Evolutionary conservation across 2,797 vertebrate genomes (phyloP), one percentile per base, ranked within the genome.

Genomic region (Galagoides demidoff): DNA sequence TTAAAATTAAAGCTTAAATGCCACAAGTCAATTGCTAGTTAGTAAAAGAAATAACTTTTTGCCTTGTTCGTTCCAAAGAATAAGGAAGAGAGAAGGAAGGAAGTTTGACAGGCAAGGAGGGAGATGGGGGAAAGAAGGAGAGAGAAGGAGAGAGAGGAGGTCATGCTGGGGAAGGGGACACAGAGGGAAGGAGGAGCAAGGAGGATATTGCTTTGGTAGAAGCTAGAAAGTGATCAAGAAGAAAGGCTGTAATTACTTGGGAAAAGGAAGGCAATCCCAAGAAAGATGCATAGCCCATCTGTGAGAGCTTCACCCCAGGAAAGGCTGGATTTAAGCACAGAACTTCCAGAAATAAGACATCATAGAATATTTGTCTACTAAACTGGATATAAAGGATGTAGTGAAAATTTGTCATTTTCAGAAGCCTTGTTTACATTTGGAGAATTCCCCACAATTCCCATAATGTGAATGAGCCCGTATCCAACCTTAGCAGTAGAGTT

Each of bases 21-120:
- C 61, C 70, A 70, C 22, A 88, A 78, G 70, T 85, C 37, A 57
- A 34, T 59, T 85, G 78, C 27, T 34, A 81, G n/a, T 19, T 96
- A 49, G 13, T 64, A 84, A 43, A 93, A 93, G 25, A 95, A 90
- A 73, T 31, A 82, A 85, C 4, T 31, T 55, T 90, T 76, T 94
- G 78, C 61, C 1, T 49, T 82, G 11, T 76, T 76, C 59, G 61
- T 90, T 89, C 23, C 27, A 77, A 76, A 93, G 14, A 90, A 55
- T 77, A 86, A 84, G n/a, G 52, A 52, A 39, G 16, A 25, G 57
- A 23, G 34, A 9, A 71, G 0, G 19, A 6, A 34, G 5, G 39
- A 1, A 34, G 45, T 20, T 25, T 70, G 66, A 25, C 31, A 73
- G 11, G 20, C 16, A 9, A 57, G 0, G 10, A 5, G 1, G 10